Evolutionary conservation across 2,797 vertebrate genomes (phyloP).

Genomic region (Carduelis carduelis): DNA sequence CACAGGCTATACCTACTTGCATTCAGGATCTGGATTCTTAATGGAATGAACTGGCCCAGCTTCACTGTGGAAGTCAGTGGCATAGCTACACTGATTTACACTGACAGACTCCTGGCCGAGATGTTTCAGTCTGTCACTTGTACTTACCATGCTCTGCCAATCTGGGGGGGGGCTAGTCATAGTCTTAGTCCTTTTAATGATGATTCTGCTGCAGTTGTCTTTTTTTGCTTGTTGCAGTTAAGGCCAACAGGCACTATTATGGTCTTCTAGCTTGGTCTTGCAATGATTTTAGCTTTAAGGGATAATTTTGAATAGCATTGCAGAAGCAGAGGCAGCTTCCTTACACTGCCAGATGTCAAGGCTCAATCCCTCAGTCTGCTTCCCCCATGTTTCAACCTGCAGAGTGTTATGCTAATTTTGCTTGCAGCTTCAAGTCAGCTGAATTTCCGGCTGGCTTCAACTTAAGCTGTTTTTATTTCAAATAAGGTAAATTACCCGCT

Average conservation of each 20-base stretch:
- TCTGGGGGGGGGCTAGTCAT: not conserved
- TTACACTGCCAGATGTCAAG: not conserved
- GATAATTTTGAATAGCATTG: constrained; percentile 35
- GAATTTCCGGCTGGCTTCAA: constrained; percentile 59
- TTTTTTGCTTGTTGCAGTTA: constrained; percentile 34
- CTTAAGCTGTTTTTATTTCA: constrained; percentile 64
- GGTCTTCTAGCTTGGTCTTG: constrained; percentile 44
- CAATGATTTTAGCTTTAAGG: constrained; percentile 51
- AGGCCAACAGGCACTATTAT: constrained; percentile 44
- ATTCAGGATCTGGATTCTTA: not conserved
- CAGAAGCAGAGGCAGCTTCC: constrained; percentile 7
- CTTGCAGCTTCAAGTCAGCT: constrained; percentile 60
- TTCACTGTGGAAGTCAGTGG: not conserved
- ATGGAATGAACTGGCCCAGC: not conserved
- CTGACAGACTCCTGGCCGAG: constrained; percentile 5
- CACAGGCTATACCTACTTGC: not conserved
- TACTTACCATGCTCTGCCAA: not conserved
- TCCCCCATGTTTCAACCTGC: constrained; percentile 57
- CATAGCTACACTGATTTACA: constrained; percentile 24
- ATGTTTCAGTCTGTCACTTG: constrained; percentile 44
- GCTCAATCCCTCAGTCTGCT: constrained; percentile 8
- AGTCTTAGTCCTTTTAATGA: constrained; percentile 15
- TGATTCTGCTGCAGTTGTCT: not conserved
- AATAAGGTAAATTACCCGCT: constrained; percentile 57
- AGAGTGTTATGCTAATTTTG: constrained; percentile 48